phyloP scores from a whole-genome alignment of 2,113 vertebrate genomes.

The Muscicapa adusta region DNA sequence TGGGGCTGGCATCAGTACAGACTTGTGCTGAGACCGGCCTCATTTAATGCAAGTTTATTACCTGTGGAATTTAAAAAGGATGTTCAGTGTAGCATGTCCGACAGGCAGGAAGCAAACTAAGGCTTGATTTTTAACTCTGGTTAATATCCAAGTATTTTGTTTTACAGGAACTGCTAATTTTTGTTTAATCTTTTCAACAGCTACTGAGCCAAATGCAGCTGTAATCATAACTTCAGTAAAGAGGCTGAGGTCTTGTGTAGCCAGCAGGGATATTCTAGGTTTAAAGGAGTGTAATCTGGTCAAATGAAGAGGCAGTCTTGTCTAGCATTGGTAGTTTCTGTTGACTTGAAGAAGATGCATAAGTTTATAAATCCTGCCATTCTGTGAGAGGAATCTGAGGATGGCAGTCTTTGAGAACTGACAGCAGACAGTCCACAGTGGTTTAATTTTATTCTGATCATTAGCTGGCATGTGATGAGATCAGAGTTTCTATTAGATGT shows the following conservation, averaged over 20 bases:
- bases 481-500: slow-evolving; percentile 17
- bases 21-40: slow-evolving; percentile 51
- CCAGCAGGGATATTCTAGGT: neutral
- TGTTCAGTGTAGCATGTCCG: slow-evolving; percentile 67
- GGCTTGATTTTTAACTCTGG: slow-evolving; percentile 47
- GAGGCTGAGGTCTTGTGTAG: neutral
- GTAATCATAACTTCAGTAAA: neutral
- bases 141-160: slow-evolving; percentile 50
- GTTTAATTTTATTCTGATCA: neutral
- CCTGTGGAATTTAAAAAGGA: slow-evolving; percentile 71
- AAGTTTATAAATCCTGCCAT: neutral
- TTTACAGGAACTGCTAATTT: slow-evolving; percentile 56
- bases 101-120: slow-evolving; percentile 69
- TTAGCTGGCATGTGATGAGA: slow-evolving; percentile 2
- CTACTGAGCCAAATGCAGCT: slow-evolving; percentile 5
- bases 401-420: neutral
- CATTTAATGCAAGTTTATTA: slow-evolving; percentile 72
- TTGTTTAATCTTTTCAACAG: slow-evolving; percentile 53
- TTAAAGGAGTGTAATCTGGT: neutral
- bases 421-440: neutral
- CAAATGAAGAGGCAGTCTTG: neutral
- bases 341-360: neutral
- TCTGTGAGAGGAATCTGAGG: neutral
- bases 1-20: slow-evolving; percentile 57
- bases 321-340: neutral